Evolutionary conservation across 2,113 vertebrate species (phyloP).

Genomic region (Atrichornis clamosus): DNA sequence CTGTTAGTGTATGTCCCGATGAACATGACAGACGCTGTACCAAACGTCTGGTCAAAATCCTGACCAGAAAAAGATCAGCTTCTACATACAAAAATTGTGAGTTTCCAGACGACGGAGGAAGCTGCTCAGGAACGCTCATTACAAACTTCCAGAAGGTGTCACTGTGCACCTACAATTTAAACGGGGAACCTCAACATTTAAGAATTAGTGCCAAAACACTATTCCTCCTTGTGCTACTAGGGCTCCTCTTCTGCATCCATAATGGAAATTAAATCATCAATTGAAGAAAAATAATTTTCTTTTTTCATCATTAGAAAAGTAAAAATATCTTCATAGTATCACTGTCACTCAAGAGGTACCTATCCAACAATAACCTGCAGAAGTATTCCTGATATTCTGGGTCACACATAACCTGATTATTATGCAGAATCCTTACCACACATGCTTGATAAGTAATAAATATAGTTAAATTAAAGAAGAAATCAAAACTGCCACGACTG

Average conservation of each 20-base stretch:
- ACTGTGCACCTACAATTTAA: slow-evolving; percentile 19
- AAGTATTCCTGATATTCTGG: background rate
- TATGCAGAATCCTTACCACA: background rate
- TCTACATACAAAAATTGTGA: background rate
- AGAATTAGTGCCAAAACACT: background rate
- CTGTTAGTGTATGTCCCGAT: accelerated
- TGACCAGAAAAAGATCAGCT: background rate
- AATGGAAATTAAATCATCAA: background rate
- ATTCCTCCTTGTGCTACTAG: background rate
- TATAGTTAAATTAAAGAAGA: background rate
- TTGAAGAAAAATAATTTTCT: background rate
- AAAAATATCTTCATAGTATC: background rate
- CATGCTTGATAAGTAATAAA: background rate
- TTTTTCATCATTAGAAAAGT: background rate
- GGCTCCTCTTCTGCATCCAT: background rate
- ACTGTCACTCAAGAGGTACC: background rate
- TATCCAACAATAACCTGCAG: background rate
- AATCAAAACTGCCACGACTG: background rate
- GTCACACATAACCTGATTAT: background rate
- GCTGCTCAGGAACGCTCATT: background rate
- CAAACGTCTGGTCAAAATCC: background rate
- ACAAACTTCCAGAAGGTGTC: slow-evolving; percentile 61
- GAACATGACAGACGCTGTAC: background rate
- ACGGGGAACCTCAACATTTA: background rate
- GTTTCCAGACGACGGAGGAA: background rate